phyloP scores from a whole-genome alignment of 2,113 vertebrate genomes.

The Acrocephalus arundinaceus region DNA sequence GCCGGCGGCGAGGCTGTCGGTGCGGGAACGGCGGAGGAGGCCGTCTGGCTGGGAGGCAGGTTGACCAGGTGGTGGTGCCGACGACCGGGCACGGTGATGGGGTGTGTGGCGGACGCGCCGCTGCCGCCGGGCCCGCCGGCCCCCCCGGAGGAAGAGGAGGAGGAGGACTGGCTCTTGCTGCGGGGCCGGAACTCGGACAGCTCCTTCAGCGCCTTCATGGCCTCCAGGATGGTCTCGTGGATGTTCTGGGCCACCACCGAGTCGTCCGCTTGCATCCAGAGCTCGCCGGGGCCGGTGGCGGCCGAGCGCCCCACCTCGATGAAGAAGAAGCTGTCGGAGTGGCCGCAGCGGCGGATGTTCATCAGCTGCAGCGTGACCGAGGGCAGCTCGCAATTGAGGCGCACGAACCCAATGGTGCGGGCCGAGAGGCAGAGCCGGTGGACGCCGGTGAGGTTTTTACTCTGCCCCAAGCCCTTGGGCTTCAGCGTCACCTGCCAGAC shows the following conservation, averaged over 20 bases:
- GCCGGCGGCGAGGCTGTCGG: slow-evolving; percentile 82
- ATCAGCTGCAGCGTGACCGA: slow-evolving; percentile 93
- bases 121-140: background rate
- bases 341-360: slow-evolving; percentile 96
- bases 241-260: slow-evolving; percentile 98
- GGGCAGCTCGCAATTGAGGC: slow-evolving; percentile 90
- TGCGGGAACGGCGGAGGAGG: slow-evolving; percentile 80
- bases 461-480: slow-evolving; percentile 93
- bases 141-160: slow-evolving; percentile 69
- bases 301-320: slow-evolving; percentile 96
- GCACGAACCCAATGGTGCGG: slow-evolving; percentile 91
- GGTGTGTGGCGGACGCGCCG: slow-evolving; percentile 75
- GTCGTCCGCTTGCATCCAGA: slow-evolving; percentile 99
- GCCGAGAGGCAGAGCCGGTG: slow-evolving; percentile 93
- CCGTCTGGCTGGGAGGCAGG: slow-evolving; percentile 94
- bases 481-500: slow-evolving; percentile 97
- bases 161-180: slow-evolving; percentile 96
- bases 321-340: slow-evolving; percentile 98
- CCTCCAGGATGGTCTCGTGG: slow-evolving; percentile 95
- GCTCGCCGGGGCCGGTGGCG: slow-evolving; percentile 93
- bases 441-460: slow-evolving; percentile 88
- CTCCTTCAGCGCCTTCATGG: slow-evolving; percentile 98
- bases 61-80: slow-evolving; percentile 79
- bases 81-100: slow-evolving; percentile 86
- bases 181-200: slow-evolving; percentile 93